Conservation (phyloP, 2,113 vertebrate species). For the Hydropotes inermis region DNA sequence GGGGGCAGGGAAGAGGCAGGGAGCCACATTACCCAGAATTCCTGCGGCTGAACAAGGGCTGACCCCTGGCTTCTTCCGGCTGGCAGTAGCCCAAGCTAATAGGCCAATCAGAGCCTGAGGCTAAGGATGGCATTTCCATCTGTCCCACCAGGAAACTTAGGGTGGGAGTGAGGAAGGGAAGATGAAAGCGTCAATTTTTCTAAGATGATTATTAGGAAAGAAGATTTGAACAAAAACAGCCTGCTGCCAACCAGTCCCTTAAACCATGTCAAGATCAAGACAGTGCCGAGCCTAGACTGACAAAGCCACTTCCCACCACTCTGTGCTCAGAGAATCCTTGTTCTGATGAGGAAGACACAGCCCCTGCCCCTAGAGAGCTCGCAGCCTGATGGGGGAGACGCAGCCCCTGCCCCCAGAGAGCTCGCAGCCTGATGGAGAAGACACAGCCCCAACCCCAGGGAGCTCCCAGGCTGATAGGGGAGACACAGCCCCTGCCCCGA, state of each 20-base stretch:
- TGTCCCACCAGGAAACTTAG: neutral
- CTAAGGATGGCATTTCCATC: neutral
- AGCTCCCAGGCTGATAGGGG: too few relatives aligned
- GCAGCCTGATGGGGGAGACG: too few relatives aligned
- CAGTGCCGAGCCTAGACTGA: neutral
- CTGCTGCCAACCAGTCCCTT: neutral
- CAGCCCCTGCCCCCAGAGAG: too few relatives aligned
- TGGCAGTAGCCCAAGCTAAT: neutral
- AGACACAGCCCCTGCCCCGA: too few relatives aligned
- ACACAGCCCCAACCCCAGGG: too few relatives aligned
- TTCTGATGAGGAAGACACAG: neutral
- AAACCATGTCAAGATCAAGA: neutral
- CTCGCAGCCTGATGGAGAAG: too few relatives aligned
- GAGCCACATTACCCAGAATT: constrained; percentile 38
- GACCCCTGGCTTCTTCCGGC: neutral
- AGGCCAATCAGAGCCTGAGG: neutral
- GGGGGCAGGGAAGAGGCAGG: neutral
- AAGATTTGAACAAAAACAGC: neutral
- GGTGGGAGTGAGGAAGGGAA: neutral
- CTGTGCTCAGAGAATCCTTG: neutral
- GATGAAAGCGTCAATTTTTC: neutral
- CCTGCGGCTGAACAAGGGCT: neutral
- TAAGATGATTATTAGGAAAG: neutral
- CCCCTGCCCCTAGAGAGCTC: neutral
- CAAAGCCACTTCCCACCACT: too few relatives aligned